Conservation (phyloP, 2,797 vertebrate genomes). For the Glyptemys insculpta region DNA sequence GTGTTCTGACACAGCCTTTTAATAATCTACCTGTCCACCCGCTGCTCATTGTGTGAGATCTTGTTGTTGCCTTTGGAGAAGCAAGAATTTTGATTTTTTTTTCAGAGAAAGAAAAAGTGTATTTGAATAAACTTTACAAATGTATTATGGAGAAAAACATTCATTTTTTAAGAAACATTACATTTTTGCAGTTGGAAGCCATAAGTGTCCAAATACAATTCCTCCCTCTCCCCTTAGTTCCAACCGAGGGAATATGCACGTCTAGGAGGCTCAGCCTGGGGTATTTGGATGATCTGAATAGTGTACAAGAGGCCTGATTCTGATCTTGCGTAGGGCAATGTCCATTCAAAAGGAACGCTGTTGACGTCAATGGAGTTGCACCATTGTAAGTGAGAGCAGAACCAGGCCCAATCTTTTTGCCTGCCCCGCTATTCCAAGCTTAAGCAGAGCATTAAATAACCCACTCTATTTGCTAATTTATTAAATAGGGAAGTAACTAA, state of each 20-base stretch:
- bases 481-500: not conserved
- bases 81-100: not conserved
- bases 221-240: not conserved
- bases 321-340: not conserved
- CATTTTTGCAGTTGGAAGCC: not conserved
- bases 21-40: not conserved
- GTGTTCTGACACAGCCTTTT: not conserved
- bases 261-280: not conserved
- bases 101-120: not conserved
- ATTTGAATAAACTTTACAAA: conserved; percentile 32
- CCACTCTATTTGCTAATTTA: not conserved
- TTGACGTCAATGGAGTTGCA: not conserved
- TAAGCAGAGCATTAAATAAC: not conserved
- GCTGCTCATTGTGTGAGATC: not conserved
- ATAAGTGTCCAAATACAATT: rapidly evolving
- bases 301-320: not conserved
- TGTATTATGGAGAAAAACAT: not conserved
- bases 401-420: rapidly evolving
- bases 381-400: not conserved
- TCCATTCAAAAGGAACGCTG: not conserved
- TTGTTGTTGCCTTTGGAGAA: conserved; percentile 27
- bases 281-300: not conserved
- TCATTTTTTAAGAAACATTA: not conserved
- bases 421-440: not conserved
- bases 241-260: not conserved